Base-by-base conservation (phyloP, 2,888 invertebrate species). In the Theodoxus fluviatilis region DNA sequence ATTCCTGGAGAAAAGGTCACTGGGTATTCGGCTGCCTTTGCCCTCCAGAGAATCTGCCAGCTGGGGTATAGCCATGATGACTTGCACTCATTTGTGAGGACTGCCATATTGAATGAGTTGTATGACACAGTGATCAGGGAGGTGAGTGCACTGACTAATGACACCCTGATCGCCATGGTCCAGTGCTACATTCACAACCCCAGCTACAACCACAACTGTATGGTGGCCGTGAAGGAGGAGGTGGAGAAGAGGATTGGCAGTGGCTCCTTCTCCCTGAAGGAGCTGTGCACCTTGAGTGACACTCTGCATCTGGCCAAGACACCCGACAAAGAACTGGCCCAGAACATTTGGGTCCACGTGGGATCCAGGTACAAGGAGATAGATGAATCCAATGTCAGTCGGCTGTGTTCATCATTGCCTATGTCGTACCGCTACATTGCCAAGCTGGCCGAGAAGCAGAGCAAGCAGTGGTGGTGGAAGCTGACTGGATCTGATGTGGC, bases 321-420 rank as follows among this genome's bases (percentile, higher is more conserved):
- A 61, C 88, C 90, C 82, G 86, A 88, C 35, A 88, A 89, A 33
- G 89, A 89, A 18, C 76, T 81, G 9, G 88, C 91, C 71, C 92
- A 93, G 77, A 90, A 91, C 81, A 84, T 92, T 49, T 93, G 92
- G 92, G 88, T 90, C 71, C 92, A 91, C 12, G 89, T 93, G 77
- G 85, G 90, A 28, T 90, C 90, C 72, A 89, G 89, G 69, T 90
- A 91, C 76, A 82, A 87, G 43, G 89, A 91, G 37, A 91, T 93
- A 52, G 86, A 89, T 83, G 89, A 89, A 71, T 85, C 85, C 12
- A 91, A 91, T 81, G 88, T 92, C 71, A 87, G 90, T 1, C 81
- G 89, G 37, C 85, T 92, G 18, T 91, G 91, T 81, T 87, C 87
- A 77, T 87, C 90, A 40, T 80, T 92, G 31, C 89, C 90, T 52